These are phyloP conservation scores for Drosophila nasuta DNA, from an alignment of 1,140 invertebrate genomes.

Conservation along the genomic window DNA sequence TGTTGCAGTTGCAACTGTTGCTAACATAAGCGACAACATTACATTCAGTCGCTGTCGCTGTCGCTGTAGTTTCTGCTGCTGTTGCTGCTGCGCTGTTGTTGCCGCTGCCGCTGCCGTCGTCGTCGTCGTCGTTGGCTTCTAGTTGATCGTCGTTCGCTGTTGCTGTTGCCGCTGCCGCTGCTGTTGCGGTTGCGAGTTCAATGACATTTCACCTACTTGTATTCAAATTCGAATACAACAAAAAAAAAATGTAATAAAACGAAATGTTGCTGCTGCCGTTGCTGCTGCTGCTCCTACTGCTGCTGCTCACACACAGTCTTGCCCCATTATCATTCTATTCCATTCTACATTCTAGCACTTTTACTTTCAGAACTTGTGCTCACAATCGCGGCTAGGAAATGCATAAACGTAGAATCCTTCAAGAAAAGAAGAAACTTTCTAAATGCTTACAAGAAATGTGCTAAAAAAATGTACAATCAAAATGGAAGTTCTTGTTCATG, in stretches of 20 bases:
- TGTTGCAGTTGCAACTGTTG: slow-evolving; percentile 19
- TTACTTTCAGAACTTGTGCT: slow-evolving; percentile 56
- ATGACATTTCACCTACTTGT: slow-evolving; percentile 82
- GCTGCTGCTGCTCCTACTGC: slow-evolving; percentile 3
- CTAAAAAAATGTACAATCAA: neutral
- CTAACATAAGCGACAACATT: slow-evolving; percentile 15
- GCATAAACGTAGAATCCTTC: neutral
- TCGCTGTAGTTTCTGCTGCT: no score
- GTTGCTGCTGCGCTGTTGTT: neutral
- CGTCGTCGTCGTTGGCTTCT: slow-evolving; percentile 6
- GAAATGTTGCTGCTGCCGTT: slow-evolving; percentile 19
- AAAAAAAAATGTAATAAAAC: slow-evolving; percentile 51
- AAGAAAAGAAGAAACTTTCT: neutral
- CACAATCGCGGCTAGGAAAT: neutral
- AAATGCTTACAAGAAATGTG: neutral
- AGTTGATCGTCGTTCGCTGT: slow-evolving; percentile 10
- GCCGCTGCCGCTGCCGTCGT: slow-evolving; percentile 11
- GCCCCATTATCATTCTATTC: neutral
- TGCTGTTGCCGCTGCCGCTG: slow-evolving; percentile 14
- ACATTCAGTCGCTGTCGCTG: slow-evolving; percentile 26
- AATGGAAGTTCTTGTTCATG: no score
- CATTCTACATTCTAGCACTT: slow-evolving; percentile 29
- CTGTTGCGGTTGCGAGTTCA: slow-evolving; percentile 71
- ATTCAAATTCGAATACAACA: slow-evolving; percentile 54
- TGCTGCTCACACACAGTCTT: neutral